Percentiles rank a stretch among this genome's conserved stretches.
These are phyloP conservation scores for Toxotes chatareus DNA, from an alignment of 2,113 vertebrate species.

Conservation along the genomic window DNA sequence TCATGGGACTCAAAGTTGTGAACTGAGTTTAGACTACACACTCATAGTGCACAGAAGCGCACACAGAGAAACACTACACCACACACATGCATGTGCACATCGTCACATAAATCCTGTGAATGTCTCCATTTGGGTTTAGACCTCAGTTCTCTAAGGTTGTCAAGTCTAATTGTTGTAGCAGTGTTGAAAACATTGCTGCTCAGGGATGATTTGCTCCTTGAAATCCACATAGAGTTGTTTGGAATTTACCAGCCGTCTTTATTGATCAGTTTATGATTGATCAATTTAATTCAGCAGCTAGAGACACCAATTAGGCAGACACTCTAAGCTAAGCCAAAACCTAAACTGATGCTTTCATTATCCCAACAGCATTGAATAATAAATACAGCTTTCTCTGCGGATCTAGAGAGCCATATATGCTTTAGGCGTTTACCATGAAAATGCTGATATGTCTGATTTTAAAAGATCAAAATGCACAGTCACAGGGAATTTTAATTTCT, in stretches of 20 bases:
- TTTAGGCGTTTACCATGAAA: slow-evolving; percentile 15
- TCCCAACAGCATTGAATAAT: slow-evolving; percentile 18
- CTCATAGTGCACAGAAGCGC: not conserved
- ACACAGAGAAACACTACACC: not conserved
- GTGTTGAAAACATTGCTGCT: slow-evolving; percentile 35
- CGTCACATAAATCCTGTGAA: slow-evolving; percentile 7
- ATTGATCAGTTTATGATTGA: slow-evolving; percentile 52
- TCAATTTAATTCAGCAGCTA: slow-evolving; percentile 43
- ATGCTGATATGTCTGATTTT: slow-evolving; percentile 20
- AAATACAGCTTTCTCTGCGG: slow-evolving; percentile 26
- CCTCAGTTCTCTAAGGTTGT: not conserved
- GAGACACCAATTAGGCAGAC: slow-evolving; percentile 17
- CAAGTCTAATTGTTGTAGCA: slow-evolving; percentile 21
- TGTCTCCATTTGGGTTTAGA: slow-evolving; percentile 12
- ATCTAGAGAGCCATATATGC: slow-evolving; percentile 1
- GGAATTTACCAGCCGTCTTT: slow-evolving; percentile 28
- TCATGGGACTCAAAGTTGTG: slow-evolving; percentile 4
- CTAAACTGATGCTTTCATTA: slow-evolving; percentile 54
- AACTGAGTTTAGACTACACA: slow-evolving; percentile 19
- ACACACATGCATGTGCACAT: not conserved
- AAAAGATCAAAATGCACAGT: slow-evolving; percentile 3
- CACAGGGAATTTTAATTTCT: not conserved
- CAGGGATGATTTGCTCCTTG: slow-evolving; percentile 11
- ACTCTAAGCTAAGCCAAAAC: slow-evolving; percentile 27
- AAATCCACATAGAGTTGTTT: not conserved